Base-by-base conservation (phyloP, 2,888 invertebrate genomes). In the Dorcus hopei region DNA sequence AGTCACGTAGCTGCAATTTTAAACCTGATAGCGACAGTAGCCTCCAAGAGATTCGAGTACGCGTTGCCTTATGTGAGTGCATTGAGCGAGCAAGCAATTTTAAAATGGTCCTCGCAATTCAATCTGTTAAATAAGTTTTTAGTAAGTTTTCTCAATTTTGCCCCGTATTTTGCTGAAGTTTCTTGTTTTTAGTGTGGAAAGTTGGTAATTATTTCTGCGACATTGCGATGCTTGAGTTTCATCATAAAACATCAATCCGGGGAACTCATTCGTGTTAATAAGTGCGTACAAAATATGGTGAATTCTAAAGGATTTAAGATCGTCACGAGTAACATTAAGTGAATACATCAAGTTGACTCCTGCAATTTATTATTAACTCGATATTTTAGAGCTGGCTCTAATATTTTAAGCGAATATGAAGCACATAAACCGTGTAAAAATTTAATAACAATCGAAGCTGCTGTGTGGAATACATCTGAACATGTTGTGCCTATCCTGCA, bases 1-100 rank as follows among this genome's bases (percentile, higher is more conserved):
- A 83, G 83, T 26, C 86, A 87, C 74, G 82, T 83, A 23, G 79
- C 85, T 41, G 83, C 84, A 1, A 72, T 86, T 1, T 65, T 83
- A n/a, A 81, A 80, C 66, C 74, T 82, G 49, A 65, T 83, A 2
- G 77, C 78, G 56, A 75, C 73, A 52, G 53, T 64, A 9, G 52
- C 61, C 4, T 58, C 56, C 33, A 58, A 56, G 40, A 54, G 65
- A 40, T 59, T 49, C 38, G 39, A 54, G 8, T 49, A 33, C 26
- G 52, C 62, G 9, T 43, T 62, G 33, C 62, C 60, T 41, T 66
- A 64, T 53, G 33, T 67, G 9, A 58, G 63, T 43, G 43, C 65
- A 23, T 23, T 71, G 11, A 50, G 75, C 61, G 77, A 81, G 61
- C 50, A 26, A 14, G 81, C 81, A 1, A 66, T 78, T 1, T 72